Percentiles rank a stretch among this genome's conserved stretches.
phyloP scores from a whole-genome alignment of 2,888 invertebrate species.

The Conus canariensis region DNA sequence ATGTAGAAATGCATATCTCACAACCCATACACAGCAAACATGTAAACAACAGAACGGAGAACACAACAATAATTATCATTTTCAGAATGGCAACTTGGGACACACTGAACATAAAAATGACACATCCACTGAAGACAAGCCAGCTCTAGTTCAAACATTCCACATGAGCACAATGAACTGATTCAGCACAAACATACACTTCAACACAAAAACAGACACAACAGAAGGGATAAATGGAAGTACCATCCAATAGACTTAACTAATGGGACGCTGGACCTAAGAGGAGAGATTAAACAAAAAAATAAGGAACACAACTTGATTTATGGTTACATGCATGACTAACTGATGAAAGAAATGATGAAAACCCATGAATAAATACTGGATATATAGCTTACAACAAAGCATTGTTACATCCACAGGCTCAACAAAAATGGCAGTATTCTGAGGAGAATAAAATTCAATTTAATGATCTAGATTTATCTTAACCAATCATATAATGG shows the following conservation, averaged over 20 bases:
- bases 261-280: no score
- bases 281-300: not conserved
- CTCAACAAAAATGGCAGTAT: not conserved
- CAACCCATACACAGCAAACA: not conserved
- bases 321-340: not conserved
- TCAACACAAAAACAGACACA: not conserved
- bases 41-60: not conserved
- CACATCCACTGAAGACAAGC: not conserved
- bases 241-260: no score
- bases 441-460: not conserved
- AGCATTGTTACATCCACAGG: not conserved
- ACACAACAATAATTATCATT: conserved; percentile 15
- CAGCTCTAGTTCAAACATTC: conserved; percentile 9
- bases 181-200: not conserved
- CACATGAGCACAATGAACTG: not conserved
- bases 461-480: not conserved
- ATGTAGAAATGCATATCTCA: not conserved
- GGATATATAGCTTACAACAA: not conserved
- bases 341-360: no score
- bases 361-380: conserved; percentile 14
- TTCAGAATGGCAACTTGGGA: conserved; percentile 21
- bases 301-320: not conserved
- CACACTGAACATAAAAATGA: not conserved
- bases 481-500: not conserved
- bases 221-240: not conserved